phyloP scores from a whole-genome alignment of 2,888 invertebrate species.

The Psylliodes chrysocephalus region DNA sequence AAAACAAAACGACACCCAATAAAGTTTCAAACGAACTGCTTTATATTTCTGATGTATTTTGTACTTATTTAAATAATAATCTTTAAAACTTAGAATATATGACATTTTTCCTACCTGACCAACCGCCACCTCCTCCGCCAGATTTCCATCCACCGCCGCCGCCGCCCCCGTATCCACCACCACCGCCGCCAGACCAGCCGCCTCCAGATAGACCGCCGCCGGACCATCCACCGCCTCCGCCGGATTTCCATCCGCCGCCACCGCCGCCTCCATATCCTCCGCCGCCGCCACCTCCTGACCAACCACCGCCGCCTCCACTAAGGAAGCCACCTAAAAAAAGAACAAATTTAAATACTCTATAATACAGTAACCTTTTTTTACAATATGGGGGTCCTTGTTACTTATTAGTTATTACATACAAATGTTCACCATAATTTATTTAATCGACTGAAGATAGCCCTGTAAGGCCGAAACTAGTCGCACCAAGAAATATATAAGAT shows the following conservation, averaged over 20 bases:
- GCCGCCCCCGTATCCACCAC: conserved; percentile 46
- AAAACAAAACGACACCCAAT: no score
- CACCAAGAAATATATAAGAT: no score
- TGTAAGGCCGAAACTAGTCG: no score
- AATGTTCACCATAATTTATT: no score
- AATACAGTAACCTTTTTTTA: no score
- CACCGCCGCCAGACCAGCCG: conserved; percentile 50
- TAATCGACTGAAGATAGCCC: no score
- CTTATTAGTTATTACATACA: no score
- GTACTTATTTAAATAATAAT: no score
- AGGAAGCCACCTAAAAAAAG: conserved; percentile 50
- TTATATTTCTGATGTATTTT: no score
- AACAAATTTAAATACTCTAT: background rate
- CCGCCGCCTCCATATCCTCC: conserved; percentile 42
- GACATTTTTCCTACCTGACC: conserved; percentile 24
- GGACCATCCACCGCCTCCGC: conserved; percentile 43
- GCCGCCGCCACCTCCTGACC: conserved; percentile 19
- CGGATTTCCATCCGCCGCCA: conserved; percentile 42
- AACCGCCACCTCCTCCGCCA: conserved; percentile 36
- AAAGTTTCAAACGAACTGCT: no score
- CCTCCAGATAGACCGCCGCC: conserved; percentile 43
- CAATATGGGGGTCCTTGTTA: no score
- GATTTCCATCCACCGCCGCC: conserved; percentile 40
- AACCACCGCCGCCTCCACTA: conserved; percentile 33
- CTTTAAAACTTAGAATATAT: no score